Percentiles rank a stretch among this genome's conserved stretches.
Conservation (phyloP, 2,797 vertebrate species). For the Potorous gilbertii region DNA sequence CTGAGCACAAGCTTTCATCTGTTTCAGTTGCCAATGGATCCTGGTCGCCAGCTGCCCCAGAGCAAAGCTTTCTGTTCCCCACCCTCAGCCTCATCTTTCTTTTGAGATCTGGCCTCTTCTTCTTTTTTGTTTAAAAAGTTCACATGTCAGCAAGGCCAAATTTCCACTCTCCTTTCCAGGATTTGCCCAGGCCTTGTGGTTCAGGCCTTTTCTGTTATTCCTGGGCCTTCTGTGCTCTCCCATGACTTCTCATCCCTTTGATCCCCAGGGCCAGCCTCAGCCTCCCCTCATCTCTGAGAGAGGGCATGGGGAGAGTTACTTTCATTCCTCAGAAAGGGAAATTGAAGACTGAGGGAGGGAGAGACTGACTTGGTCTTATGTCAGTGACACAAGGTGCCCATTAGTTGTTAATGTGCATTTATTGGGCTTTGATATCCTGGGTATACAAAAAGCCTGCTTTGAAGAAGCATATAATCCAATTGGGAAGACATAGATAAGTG, state of each 20-base stretch:
- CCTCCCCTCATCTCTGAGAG: neutral
- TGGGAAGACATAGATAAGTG: neutral
- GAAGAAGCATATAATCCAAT: neutral
- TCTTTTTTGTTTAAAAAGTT: slow-evolving; percentile 54
- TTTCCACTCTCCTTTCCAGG: neutral
- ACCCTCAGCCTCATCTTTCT: slow-evolving; percentile 9
- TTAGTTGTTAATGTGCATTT: neutral
- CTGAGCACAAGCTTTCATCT: slow-evolving; percentile 9
- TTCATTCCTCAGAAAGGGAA: neutral
- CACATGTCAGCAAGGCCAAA: slow-evolving; percentile 56
- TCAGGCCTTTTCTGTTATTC: neutral
- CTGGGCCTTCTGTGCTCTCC: neutral
- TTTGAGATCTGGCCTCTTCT: slow-evolving; percentile 64
- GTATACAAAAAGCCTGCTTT: neutral
- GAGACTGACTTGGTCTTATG: neutral
- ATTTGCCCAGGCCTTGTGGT: neutral
- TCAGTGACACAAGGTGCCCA: neutral
- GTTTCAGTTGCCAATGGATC: slow-evolving; percentile 52
- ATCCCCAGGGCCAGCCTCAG: neutral
- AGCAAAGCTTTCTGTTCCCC: slow-evolving; percentile 61
- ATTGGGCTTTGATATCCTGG: neutral
- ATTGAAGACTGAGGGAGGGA: neutral
- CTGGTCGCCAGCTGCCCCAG: slow-evolving; percentile 40
- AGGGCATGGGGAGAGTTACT: neutral
- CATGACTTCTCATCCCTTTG: neutral